These are phyloP conservation scores for Pogonocherus hispidulus DNA, from an alignment of 2,888 invertebrate genomes.

Conservation along the genomic window DNA sequence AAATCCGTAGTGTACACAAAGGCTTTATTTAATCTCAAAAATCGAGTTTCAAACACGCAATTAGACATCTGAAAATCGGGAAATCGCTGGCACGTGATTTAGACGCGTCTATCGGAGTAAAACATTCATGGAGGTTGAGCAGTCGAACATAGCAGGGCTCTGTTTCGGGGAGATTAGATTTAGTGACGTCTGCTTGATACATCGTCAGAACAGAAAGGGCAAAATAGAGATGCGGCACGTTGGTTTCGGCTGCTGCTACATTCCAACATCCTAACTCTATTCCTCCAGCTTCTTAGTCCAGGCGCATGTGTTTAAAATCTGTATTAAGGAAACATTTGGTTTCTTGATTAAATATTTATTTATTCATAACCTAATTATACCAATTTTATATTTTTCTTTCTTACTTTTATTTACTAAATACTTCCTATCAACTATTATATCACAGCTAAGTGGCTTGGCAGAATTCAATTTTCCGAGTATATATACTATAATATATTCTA, in stretches of 20 bases:
- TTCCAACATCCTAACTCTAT: slow-evolving; percentile 25
- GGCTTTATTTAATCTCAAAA: slow-evolving; percentile 30
- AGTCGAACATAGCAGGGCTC: slow-evolving; percentile 42
- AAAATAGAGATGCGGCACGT: slow-evolving; percentile 37
- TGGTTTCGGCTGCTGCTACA: slow-evolving; percentile 32
- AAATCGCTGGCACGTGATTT: slow-evolving; percentile 49
- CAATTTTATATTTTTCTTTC: no score
- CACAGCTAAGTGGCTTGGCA: no score
- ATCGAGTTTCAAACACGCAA: slow-evolving; percentile 41
- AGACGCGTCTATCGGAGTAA: slow-evolving; percentile 49
- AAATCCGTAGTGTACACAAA: slow-evolving; percentile 15
- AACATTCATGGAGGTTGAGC: slow-evolving; percentile 51
- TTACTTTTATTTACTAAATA: no score
- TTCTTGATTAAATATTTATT: no score
- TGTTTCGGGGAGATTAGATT: slow-evolving; percentile 51
- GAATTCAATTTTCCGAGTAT: no score
- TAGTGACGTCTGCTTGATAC: slow-evolving; percentile 49
- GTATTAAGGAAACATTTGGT: no score
- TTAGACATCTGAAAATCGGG: slow-evolving; percentile 47
- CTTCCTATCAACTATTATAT: no score
- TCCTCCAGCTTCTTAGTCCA: not conserved
- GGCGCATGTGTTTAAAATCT: not conserved
- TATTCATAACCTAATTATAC: no score
- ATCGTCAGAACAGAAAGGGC: slow-evolving; percentile 38
- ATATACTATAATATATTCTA: no score